Evolutionary conservation across 1,140 invertebrate species (phyloP).

Genomic region (Physella acuta): DNA sequence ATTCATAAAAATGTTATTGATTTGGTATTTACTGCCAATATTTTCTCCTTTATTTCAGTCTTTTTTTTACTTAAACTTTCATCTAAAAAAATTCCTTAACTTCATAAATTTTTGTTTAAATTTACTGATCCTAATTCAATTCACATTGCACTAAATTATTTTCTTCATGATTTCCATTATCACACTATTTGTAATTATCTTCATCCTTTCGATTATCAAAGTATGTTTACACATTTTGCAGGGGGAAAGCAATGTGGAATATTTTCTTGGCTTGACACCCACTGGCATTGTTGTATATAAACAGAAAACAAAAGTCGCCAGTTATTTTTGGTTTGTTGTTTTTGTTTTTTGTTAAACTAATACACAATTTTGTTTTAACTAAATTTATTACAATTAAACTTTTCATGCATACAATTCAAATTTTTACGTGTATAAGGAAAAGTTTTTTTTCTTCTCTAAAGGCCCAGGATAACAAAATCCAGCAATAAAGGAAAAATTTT

Average conservation of each 20-base stretch:
- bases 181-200: no score
- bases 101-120: no score
- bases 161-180: no score
- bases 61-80: no score
- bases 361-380: not conserved
- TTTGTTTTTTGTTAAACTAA: not conserved
- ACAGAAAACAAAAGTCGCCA: conserved; percentile 94
- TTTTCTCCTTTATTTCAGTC: no score
- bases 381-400: not conserved
- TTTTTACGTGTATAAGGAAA: not conserved
- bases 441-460: conserved; percentile 46
- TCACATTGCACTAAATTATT: no score
- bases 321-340: conserved; percentile 86
- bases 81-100: no score
- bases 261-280: conserved; percentile 95
- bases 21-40: no score
- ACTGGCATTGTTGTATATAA: conserved; percentile 94
- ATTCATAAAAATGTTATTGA: no score
- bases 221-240: conserved; percentile 23
- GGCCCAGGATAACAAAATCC: conserved; percentile 90
- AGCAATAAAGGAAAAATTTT: conserved; percentile 91
- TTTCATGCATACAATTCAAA: not conserved
- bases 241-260: conserved; percentile 63
- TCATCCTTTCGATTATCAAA: no score
- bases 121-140: no score